Evolutionary conservation across 2,797 vertebrate species (phyloP), one percentile per base, ranked within the genome.

Genomic region (Gallirallus australis): DNA sequence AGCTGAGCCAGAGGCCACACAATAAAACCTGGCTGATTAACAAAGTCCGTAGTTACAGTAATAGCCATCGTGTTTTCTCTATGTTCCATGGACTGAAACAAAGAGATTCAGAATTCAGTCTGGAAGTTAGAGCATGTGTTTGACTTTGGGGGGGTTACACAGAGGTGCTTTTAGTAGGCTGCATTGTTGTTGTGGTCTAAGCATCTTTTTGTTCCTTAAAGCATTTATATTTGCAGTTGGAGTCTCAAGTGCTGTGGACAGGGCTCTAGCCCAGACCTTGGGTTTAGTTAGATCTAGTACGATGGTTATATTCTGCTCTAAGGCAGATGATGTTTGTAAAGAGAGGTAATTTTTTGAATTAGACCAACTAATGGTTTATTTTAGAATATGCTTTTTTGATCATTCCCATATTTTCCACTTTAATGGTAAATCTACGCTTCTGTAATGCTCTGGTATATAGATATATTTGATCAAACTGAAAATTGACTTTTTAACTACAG

Each of bases 11-110:
- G 91, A 97, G 92, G 96, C 89, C 9, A 94, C 90, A 82, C 89
- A 93, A 93, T 97, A 95, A 98, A 97, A 85, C 12, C 56, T 86
- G 97, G 96, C 83, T 75, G 95, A 97, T 97, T 94, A 91, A 93
- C 59, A 63, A 78, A 94, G 96, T 50, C 75, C 79, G 78, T 89
- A 76, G 92, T 96, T 93, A 82, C 68, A 79, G 85, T 70, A 69
- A 91, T 82, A 69, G 79, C 70, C 91, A 78, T 88, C 59, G 5
- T 31, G 31, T 95, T 96, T 93, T 77, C 90, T 78, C 12, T 78
- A 70, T 15, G 0, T 89, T 89, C 68, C 21, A 6, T 40, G 61
- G 77, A 11, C 75, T 92, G 54, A 21, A 90, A 94, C 73, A 45
- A 7, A 21, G 35, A 85, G 52, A 77, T 64, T 48, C 33, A 39